Evolutionary conservation across 2,888 invertebrate species (phyloP).

Genomic region (Mactromeris polynyma): DNA sequence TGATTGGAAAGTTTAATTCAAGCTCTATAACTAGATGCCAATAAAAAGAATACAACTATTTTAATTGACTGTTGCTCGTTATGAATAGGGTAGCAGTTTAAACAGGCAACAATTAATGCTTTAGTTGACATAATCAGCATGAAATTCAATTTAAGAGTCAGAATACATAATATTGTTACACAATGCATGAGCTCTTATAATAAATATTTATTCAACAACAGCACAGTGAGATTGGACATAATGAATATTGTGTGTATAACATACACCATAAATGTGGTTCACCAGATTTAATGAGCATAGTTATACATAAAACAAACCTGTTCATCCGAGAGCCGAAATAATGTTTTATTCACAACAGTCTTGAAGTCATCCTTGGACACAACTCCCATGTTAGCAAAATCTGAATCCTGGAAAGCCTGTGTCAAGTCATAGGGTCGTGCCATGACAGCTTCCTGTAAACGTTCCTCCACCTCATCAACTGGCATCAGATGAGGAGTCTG

Average conservation of each 20-base stretch:
- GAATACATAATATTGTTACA: too few species aligned
- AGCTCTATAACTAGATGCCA: too few species aligned
- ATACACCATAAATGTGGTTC: neutral
- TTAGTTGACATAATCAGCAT: too few species aligned
- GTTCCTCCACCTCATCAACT: constrained; percentile 79
- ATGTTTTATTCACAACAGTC: constrained; percentile 77
- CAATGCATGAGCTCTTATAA: too few species aligned
- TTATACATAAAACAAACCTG: constrained; percentile 77
- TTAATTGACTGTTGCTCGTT: too few species aligned
- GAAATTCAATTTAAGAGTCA: too few species aligned
- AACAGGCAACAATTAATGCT: too few species aligned
- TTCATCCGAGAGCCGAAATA: constrained; percentile 82
- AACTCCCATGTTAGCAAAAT: constrained; percentile 85
- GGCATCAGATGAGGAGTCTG: constrained; percentile 72
- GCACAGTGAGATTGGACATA: too few species aligned
- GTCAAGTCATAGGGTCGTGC: constrained; percentile 79
- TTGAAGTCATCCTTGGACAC: constrained; percentile 80
- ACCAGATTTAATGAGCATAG: neutral
- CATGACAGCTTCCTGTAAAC: constrained; percentile 81
- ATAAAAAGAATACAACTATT: too few species aligned
- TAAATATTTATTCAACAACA: too few species aligned
- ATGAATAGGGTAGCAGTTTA: too few species aligned
- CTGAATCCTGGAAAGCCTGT: constrained; percentile 80
- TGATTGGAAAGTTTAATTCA: too few species aligned
- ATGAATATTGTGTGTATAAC: neutral